Percentiles rank a stretch among this genome's conserved stretches.
Conservation (phyloP, 2,888 invertebrate genomes). For the Troides oblongomaculatus region DNA sequence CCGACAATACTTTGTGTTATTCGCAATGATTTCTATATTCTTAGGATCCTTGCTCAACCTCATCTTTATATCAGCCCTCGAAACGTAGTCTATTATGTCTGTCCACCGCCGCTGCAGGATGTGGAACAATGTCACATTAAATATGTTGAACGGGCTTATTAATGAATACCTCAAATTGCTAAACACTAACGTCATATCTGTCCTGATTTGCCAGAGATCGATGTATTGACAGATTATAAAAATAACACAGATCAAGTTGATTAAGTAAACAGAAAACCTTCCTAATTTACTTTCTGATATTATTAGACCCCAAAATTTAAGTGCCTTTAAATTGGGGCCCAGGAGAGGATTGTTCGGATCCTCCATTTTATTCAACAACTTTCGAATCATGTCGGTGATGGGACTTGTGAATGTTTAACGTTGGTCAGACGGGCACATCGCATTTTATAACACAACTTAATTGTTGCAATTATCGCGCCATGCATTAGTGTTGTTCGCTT, state of each 20-base stretch:
- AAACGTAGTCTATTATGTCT: slow-evolving; percentile 53
- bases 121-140: slow-evolving; percentile 53
- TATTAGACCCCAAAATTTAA: slow-evolving; percentile 60
- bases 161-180: slow-evolving; percentile 60
- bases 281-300: slow-evolving; percentile 44
- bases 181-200: slow-evolving; percentile 49
- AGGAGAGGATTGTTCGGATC: slow-evolving; percentile 53
- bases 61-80: slow-evolving; percentile 48
- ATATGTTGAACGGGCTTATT: slow-evolving; percentile 53
- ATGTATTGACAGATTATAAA: slow-evolving; percentile 52
- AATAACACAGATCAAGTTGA: slow-evolving; percentile 46
- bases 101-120: slow-evolving; percentile 54
- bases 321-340: slow-evolving; percentile 55
- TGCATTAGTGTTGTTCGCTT: too few species aligned
- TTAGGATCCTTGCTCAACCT: slow-evolving; percentile 40
- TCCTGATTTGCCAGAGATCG: slow-evolving; percentile 58
- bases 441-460: too few species aligned
- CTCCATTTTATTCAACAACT: slow-evolving; percentile 49
- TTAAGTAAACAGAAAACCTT: slow-evolving; percentile 45
- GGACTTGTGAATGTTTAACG: too few species aligned
- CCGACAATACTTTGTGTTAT: slow-evolving; percentile 51
- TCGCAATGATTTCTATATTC: slow-evolving; percentile 41
- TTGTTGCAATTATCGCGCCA: too few species aligned
- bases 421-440: too few species aligned
- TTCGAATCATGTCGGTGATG: slow-evolving; percentile 37